These are phyloP conservation scores for Tor tambroides DNA, from an alignment of 2,113 vertebrate genomes.

Conservation along the genomic window DNA sequence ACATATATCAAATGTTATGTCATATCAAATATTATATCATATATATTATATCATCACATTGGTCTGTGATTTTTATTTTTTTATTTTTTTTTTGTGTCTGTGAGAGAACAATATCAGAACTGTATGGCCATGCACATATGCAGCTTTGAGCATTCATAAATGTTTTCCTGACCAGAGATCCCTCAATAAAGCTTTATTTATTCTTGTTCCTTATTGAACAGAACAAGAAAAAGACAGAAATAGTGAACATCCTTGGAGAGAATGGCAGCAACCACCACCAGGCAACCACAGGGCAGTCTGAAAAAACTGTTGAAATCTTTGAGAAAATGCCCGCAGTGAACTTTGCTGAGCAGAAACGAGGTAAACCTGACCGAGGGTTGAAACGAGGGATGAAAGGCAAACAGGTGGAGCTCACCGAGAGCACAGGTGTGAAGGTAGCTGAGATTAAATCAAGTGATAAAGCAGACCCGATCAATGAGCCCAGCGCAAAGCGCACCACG, in stretches of 20 bases:
- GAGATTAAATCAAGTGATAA: slow-evolving; percentile 39
- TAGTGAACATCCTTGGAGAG: slow-evolving; percentile 71
- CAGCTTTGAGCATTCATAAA: neutral
- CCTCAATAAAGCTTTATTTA: neutral
- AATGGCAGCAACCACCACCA: slow-evolving; percentile 77
- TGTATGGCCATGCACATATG: neutral
- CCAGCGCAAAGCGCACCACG: slow-evolving; percentile 68
- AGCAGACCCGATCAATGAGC: slow-evolving; percentile 70
- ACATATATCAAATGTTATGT: no score
- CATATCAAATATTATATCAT: no score
- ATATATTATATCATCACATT: no score
- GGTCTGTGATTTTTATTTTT: no score
- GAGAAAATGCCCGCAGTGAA: slow-evolving; percentile 55
- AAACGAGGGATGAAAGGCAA: slow-evolving; percentile 80
- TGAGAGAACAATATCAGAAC: neutral
- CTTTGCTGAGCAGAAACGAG: slow-evolving; percentile 73
- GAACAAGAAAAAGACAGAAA: slow-evolving; percentile 84
- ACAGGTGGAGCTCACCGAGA: slow-evolving; percentile 64
- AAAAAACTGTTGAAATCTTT: slow-evolving; percentile 56
- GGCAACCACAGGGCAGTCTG: neutral
- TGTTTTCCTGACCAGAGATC: neutral
- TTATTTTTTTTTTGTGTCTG: neutral
- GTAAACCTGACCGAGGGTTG: slow-evolving; percentile 79
- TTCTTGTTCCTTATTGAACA: slow-evolving; percentile 66
- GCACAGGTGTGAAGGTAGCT: slow-evolving; percentile 31